phyloP scores from a whole-genome alignment of 2,113 vertebrate species.

The Microtus richardsoni region DNA sequence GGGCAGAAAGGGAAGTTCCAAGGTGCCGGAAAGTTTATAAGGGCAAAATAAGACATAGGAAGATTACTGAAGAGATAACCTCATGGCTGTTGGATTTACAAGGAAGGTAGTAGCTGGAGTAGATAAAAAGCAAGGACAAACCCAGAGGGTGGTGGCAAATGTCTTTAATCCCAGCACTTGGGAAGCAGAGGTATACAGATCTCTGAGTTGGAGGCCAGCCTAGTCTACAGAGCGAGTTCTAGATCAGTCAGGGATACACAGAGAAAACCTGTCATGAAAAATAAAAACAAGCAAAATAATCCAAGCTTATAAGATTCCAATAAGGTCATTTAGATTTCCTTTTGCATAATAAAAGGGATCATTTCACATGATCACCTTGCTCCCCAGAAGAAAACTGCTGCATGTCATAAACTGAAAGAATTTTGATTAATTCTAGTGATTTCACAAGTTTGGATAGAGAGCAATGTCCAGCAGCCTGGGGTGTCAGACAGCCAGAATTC shows the following conservation, averaged over 20 bases:
- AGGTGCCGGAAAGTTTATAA: not conserved
- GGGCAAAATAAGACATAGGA: not conserved
- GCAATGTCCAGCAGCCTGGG: not conserved
- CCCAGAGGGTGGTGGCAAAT: no score
- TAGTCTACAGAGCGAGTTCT: not conserved
- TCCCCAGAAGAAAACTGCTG: slow-evolving; percentile 2
- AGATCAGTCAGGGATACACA: not conserved
- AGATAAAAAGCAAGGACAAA: not conserved
- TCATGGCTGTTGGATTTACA: not conserved
- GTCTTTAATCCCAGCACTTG: not conserved
- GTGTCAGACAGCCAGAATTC: not conserved
- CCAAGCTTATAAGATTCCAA: not conserved
- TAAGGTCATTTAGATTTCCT: slow-evolving; percentile 13
- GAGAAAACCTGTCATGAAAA: not conserved
- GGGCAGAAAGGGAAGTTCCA: not conserved
- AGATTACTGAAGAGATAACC: not conserved
- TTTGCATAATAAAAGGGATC: not conserved
- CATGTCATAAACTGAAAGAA: not conserved
- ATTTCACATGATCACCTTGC: not conserved
- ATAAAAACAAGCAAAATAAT: not conserved
- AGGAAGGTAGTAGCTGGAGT: not conserved
- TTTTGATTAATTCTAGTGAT: slow-evolving; percentile 18
- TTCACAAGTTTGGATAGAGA: not conserved
- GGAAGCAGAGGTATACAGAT: not conserved
- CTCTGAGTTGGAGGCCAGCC: not conserved